Evolutionary conservation across 1,140 invertebrate genomes (phyloP), one percentile per base, ranked within the genome.

Genomic region (Macrotrachela quadricornifera): DNA sequence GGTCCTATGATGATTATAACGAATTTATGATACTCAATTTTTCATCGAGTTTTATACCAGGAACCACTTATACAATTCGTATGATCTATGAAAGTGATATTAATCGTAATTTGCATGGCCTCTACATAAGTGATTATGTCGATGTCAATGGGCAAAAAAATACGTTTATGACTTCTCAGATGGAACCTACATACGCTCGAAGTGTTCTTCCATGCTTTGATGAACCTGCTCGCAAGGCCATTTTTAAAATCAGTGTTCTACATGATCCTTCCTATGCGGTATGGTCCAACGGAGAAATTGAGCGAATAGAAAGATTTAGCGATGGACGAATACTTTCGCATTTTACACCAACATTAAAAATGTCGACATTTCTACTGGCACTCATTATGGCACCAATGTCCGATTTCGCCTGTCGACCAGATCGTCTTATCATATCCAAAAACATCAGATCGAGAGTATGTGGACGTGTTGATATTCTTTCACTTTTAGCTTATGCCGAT

Each of bases 121-220:
- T 91, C 56, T 92, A 91, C 66, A 75, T 85, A 38, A 88, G 82
- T 70, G 87, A 87, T 71, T 90, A 88, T 70, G 73, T 64, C 15
- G 69, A 60, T 21, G 54, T 63, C 12, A 61, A 61, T 56, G 85
- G 83, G 11, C 79, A 82, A 58, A 80, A 83, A 61, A 75, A 78
- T 46, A 49, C 43, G 18, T 79, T 53, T 4, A 39, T 53, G 38
- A 42, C 51, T 13, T 53, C 51, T 40, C 51, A 53, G 39, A 53
- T 53, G 51, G 51, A 53, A 14, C 44, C 51, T n/a, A 53, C 36
- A 36, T 37, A 53, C 16, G 51, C 51, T 16, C 37, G 51, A 50
- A 73, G 83, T 58, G 87, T 82, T 1, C 92, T 94, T 65, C 88
- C 88, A 0, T 94, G 87, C 68, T 91, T 94, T 63, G 91, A 95